A percentile compares a stretch with the other conserved stretches of the same genome.
Conservation (phyloP, 2,113 vertebrate genomes). For the Gavialis gangeticus region DNA sequence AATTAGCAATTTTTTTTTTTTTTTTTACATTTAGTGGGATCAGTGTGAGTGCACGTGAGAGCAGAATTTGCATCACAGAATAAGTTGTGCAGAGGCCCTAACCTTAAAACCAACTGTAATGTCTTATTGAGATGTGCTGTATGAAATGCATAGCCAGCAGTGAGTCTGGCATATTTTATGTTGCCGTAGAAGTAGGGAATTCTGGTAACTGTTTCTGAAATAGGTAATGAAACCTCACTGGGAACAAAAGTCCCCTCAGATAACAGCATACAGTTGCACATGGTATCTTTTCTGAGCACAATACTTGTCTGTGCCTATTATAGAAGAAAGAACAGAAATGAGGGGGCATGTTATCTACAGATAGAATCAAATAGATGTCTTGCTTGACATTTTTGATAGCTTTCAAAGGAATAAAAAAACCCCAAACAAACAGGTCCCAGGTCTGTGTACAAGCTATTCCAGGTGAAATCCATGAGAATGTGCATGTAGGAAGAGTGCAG, state of each 20-base stretch:
- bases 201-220: neutral
- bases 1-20: neutral
- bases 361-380: neutral
- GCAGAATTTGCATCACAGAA: slow-evolving; percentile 17
- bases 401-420: neutral
- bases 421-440: neutral
- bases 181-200: neutral
- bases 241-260: neutral
- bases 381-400: neutral
- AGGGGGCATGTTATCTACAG: neutral
- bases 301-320: neutral
- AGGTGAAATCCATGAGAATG: neutral
- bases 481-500: neutral
- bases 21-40: neutral
- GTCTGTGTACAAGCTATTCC: neutral
- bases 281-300: neutral
- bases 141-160: neutral
- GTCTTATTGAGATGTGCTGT: neutral
- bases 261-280: neutral
- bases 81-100: neutral
- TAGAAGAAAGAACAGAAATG: slow-evolving; percentile 1
- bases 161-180: neutral
- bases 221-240: slow-evolving; percentile 1
- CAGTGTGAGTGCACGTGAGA: slow-evolving; percentile 10
- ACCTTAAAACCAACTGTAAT: neutral